Conservation (phyloP, 53 echinoderm and acorn worm genomes). For the Mesocentrotus franciscanus region DNA sequence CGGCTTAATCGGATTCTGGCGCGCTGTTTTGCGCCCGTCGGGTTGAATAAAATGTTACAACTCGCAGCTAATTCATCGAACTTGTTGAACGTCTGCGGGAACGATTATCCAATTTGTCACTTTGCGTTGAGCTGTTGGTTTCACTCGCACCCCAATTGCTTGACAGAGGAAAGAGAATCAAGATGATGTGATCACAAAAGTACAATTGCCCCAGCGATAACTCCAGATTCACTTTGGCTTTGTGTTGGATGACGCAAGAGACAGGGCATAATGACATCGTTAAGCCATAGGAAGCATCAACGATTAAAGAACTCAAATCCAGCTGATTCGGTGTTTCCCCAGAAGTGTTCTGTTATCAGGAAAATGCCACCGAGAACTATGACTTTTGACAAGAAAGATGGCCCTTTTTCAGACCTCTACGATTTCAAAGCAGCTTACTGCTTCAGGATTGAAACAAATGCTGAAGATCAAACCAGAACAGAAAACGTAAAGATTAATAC, state of each 20-base stretch:
- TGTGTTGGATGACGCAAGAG: slow-evolving; percentile 21
- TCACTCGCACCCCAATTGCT: slow-evolving; percentile 34
- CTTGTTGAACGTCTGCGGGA: slow-evolving; percentile 63
- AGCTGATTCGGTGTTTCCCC: background rate
- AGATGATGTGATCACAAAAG: slow-evolving; percentile 58
- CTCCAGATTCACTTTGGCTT: slow-evolving; percentile 11
- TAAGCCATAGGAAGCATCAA: slow-evolving; percentile 27
- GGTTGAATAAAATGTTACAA: slow-evolving; percentile 66
- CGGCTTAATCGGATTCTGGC: slow-evolving; percentile 35
- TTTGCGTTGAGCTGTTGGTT: slow-evolving; percentile 36
- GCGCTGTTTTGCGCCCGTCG: slow-evolving; percentile 57
- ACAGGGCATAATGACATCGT: slow-evolving; percentile 17
- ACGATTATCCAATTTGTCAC: slow-evolving; percentile 70
- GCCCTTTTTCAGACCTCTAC: background rate
- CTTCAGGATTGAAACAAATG: background rate
- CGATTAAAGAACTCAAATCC: background rate
- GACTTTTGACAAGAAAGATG: background rate
- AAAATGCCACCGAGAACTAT: background rate
- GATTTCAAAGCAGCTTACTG: background rate
- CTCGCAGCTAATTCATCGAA: slow-evolving; percentile 60
- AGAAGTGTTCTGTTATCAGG: background rate
- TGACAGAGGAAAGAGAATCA: slow-evolving; percentile 60
- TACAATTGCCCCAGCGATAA: slow-evolving; percentile 51
- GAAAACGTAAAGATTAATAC: no score
- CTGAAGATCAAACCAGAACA: background rate